Conservation (phyloP, 2,797 vertebrate genomes). For the Sebastes matsubarae region DNA sequence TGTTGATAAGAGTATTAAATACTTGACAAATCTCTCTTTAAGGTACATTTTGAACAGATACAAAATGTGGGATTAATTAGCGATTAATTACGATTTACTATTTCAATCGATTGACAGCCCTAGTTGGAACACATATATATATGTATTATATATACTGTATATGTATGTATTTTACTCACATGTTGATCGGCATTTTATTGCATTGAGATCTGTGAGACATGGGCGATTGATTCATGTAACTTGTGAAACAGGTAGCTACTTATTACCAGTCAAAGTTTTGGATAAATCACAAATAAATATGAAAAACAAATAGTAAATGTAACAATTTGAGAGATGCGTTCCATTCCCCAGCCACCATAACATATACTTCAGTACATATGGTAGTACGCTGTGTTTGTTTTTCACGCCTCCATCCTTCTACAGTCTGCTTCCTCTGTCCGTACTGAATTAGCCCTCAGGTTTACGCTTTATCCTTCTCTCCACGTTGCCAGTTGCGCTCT, state of each 20-base stretch:
- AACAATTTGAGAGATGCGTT: not conserved
- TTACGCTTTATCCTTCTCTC: slow-evolving; percentile 1
- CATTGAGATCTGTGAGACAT: not conserved
- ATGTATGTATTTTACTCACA: not conserved
- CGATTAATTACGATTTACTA: no score
- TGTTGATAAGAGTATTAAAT: no score
- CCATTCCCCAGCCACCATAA: not conserved
- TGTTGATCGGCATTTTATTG: not conserved
- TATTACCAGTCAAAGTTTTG: not conserved
- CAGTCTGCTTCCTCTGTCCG: not conserved
- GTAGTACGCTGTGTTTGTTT: not conserved
- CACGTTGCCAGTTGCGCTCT: not conserved
- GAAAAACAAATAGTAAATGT: not conserved
- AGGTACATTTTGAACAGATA: no score
- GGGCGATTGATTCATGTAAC: not conserved
- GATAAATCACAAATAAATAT: not conserved
- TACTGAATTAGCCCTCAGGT: not conserved
- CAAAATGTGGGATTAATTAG: no score
- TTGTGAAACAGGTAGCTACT: not conserved
- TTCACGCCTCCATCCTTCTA: not conserved
- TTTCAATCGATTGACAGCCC: no score
- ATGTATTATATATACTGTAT: no score
- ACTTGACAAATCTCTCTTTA: no score
- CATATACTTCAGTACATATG: not conserved
- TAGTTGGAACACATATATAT: not conserved